Evolutionary conservation across 2,888 invertebrate species (phyloP), one percentile per base, ranked within the genome.

Genomic region (Megamerina dolium): DNA sequence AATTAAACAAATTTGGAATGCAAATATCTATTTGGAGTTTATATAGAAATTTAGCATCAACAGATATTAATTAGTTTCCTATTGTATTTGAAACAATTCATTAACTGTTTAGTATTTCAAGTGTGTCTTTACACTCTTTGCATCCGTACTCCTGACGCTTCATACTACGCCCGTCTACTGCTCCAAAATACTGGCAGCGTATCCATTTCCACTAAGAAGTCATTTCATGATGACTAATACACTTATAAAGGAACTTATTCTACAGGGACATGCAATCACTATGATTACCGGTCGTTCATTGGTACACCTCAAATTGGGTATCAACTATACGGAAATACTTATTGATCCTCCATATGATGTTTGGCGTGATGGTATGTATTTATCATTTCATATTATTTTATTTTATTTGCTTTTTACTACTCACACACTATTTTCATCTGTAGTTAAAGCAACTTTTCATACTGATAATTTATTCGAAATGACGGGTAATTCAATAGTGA

Each of bases 191-290:
- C 55, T 77, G 6, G 75, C 70, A 0, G 47, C 74, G 0, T 75
- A 73, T 46, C 63, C 72, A 0, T 72, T 74, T 40, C 69, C 70
- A 2, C 70, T 63, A 2, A 74, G 65, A 45, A 76, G 76, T 27
- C 77, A 77, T 41, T 74, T 68, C 19, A 66, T 72, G 48, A 74
- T 76, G 71, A 68, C 68, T 45, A 70, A 66, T 18, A 56, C 66
- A 0, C 43, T 77, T 32, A 64, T 73, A 32, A 68, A 68, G 41
- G 73, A 69, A 10, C 60, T 77, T 2, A 62, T 74, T 1, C 55
- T 52, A 6, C 60, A 66, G 33, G 76, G 77, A 0, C 77, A 76
- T 12, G 65, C 69, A 36, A 67, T 23, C 10, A 23, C 23, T 23
- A 23, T 23, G 23, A 10, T 23, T 23, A 23, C 23, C 6, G 60